Evolutionary conservation across 2,888 invertebrate genomes (phyloP).

Genomic region (Anticlea derivata): DNA sequence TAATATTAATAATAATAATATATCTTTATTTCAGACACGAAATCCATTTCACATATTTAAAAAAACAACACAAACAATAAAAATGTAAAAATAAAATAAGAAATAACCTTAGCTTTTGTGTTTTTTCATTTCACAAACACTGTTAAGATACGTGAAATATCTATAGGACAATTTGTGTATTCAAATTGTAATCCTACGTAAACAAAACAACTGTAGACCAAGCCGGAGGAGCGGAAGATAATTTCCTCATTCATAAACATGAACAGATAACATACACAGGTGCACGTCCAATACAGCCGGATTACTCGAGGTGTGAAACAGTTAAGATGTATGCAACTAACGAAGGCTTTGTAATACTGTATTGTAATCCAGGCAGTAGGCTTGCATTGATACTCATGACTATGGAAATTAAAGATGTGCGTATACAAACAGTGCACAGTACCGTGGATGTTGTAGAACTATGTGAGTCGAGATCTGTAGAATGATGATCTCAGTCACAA

Average conservation of each 20-base stretch:
- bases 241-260: slow-evolving; percentile 39
- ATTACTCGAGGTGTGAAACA: slow-evolving; percentile 42
- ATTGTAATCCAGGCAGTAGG: slow-evolving; percentile 32
- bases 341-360: slow-evolving; percentile 27
- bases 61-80: no score
- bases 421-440: slow-evolving; percentile 13
- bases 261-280: slow-evolving; percentile 34
- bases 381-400: slow-evolving; percentile 39
- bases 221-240: slow-evolving; percentile 32
- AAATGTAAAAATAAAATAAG: no score
- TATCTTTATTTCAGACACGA: no score
- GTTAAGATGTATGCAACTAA: slow-evolving; percentile 36
- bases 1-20: no score
- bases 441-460: slow-evolving; percentile 7
- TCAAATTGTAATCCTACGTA: slow-evolving; percentile 8
- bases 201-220: slow-evolving; percentile 22
- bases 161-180: slow-evolving; percentile 1
- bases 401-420: slow-evolving; percentile 25
- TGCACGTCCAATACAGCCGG: slow-evolving; percentile 35
- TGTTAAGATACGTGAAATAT: neutral
- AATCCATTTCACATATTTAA: no score
- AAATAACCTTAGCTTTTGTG: slow-evolving; percentile 3
- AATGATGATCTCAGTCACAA: slow-evolving; percentile 59
- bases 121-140: neutral
- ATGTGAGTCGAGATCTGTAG: slow-evolving; percentile 40